Percentiles rank a stretch among this genome's conserved stretches.
Conservation (phyloP, 2,113 vertebrate genomes). For the Reinhardtius hippoglossoides region DNA sequence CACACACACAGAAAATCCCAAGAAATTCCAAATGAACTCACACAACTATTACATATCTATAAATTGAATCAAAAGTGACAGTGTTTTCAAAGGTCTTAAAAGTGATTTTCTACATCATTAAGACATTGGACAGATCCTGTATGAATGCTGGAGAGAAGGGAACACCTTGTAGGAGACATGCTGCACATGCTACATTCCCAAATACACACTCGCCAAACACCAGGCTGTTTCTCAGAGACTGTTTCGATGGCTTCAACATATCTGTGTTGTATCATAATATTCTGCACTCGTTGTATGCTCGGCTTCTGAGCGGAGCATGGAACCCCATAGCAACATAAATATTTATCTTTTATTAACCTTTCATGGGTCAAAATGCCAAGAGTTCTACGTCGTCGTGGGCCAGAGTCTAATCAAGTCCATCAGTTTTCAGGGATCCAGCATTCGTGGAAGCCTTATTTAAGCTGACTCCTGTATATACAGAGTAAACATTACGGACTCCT, state of each 20-base stretch:
- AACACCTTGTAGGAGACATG: background rate
- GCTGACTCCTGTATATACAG: slow-evolving; percentile 83
- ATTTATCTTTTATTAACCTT: slow-evolving; percentile 79
- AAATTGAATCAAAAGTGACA: too few species aligned
- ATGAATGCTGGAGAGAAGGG: background rate
- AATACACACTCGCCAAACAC: background rate
- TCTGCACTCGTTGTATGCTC: slow-evolving; percentile 47
- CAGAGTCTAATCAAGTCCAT: slow-evolving; percentile 79
- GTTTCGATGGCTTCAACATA: background rate
- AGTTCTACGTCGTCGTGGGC: slow-evolving; percentile 61
- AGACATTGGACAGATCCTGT: too few species aligned
- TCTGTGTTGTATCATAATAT: slow-evolving; percentile 49
- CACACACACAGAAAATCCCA: too few species aligned
- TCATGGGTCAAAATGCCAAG: slow-evolving; percentile 71
- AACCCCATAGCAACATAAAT: slow-evolving; percentile 71
- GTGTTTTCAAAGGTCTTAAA: too few species aligned
- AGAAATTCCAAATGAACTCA: too few species aligned
- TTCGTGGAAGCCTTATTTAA: slow-evolving; percentile 78
- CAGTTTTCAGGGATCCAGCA: slow-evolving; percentile 66
- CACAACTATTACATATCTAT: too few species aligned
- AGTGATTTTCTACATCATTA: too few species aligned
- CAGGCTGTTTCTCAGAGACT: background rate
- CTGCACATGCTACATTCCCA: background rate
- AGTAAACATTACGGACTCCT: slow-evolving; percentile 82
- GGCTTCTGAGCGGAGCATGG: slow-evolving; percentile 58